Conservation (phyloP, 2,797 vertebrate genomes). For the Ispidina picta region DNA sequence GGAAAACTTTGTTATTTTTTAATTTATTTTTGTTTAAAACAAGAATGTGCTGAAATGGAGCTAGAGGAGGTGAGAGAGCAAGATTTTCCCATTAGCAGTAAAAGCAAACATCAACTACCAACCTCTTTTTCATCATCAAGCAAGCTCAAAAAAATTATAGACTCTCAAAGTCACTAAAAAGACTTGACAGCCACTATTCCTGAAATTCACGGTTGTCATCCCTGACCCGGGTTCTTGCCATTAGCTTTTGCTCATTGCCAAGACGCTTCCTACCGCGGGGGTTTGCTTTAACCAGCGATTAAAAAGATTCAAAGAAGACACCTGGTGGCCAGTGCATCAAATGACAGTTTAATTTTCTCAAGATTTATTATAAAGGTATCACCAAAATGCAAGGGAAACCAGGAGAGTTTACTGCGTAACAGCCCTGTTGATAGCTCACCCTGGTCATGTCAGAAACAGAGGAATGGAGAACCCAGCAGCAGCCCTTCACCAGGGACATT, state of each 20-base stretch:
- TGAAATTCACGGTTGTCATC: neutral
- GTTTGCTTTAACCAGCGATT: neutral
- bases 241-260: neutral
- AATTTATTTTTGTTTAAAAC: no score
- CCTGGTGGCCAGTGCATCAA: slow-evolving; percentile 35
- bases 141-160: neutral
- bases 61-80: neutral
- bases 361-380: neutral
- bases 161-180: neutral
- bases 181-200: neutral
- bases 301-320: slow-evolving; percentile 41
- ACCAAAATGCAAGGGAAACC: neutral
- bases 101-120: slow-evolving; percentile 29
- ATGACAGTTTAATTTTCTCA: neutral
- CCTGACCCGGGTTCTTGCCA: neutral
- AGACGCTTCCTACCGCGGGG: neutral
- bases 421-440: neutral
- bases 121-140: neutral
- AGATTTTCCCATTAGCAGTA: neutral
- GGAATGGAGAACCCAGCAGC: neutral
- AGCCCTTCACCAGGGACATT: neutral
- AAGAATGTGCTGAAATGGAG: neutral
- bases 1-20: neutral
- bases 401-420: neutral
- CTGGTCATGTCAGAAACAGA: neutral